A percentile compares a stretch with the other conserved stretches of the same genome.
phyloP scores from a whole-genome alignment of 2,113 vertebrate species.

The Sander vitreus region DNA sequence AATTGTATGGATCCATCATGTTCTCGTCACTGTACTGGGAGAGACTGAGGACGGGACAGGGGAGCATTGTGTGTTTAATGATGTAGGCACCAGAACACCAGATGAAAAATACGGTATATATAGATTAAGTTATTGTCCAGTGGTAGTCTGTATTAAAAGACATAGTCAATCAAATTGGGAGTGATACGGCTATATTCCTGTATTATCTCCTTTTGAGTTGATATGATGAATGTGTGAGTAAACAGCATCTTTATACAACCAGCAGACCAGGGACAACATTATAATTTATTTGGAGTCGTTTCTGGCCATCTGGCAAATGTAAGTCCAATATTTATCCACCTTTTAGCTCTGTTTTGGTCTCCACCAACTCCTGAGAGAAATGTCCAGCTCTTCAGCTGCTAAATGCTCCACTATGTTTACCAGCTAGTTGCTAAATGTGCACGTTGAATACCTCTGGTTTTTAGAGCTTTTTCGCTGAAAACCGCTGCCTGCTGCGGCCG shows the following conservation, averaged over 20 bases:
- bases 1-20: slow-evolving; percentile 98
- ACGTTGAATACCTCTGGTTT: no score
- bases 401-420: neutral
- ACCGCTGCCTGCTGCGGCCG: no score
- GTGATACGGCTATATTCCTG: neutral
- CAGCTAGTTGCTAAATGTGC: neutral
- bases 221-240: neutral
- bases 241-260: neutral
- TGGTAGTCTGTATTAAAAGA: neutral
- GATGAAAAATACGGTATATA: no score
- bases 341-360: neutral
- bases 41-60: slow-evolving; percentile 81
- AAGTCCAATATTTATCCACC: neutral
- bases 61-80: neutral
- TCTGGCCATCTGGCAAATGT: neutral
- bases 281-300: neutral
- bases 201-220: neutral
- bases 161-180: neutral
- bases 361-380: neutral
- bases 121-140: neutral
- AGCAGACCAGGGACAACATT: neutral
- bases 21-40: slow-evolving; percentile 98
- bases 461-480: neutral
- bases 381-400: neutral
- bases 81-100: neutral